Conservation (phyloP, 2,113 vertebrate species). For the Psittacus erithacus region DNA sequence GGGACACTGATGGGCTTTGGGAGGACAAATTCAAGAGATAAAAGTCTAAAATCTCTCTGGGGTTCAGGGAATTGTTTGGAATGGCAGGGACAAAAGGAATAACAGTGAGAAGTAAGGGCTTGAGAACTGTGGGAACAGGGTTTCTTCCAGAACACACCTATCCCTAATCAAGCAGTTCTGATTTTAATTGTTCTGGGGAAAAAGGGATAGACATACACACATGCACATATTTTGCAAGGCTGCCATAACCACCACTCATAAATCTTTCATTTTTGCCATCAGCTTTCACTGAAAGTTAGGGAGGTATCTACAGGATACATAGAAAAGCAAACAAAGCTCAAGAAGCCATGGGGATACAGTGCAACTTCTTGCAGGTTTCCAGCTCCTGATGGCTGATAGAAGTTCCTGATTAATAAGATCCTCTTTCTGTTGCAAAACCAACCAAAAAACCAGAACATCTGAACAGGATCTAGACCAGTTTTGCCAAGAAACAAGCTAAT, state of each 20-base stretch:
- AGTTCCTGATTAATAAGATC: not conserved
- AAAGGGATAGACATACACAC: not conserved
- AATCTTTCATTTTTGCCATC: not conserved
- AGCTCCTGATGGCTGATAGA: not conserved
- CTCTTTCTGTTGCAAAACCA: not conserved
- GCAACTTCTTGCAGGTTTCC: not conserved
- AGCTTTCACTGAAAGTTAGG: not conserved
- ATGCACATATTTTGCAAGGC: not conserved
- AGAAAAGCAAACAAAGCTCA: not conserved
- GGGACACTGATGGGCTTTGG: not conserved
- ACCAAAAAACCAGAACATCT: not conserved
- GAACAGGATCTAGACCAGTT: not conserved
- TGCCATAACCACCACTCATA: not conserved
- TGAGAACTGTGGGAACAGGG: not conserved
- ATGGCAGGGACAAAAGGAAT: not conserved
- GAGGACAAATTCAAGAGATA: not conserved
- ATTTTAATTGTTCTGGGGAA: not conserved
- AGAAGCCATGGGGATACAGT: not conserved
- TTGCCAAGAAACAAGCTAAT: not conserved
- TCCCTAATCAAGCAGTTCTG: not conserved
- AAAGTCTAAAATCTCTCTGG: not conserved
- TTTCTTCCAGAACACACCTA: not conserved
- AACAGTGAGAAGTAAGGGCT: not conserved
- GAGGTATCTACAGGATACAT: fast-evolving
- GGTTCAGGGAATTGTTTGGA: not conserved